Evolutionary conservation across 2,797 vertebrate genomes (phyloP).

Genomic region (Alcedo quadribrachys): DNA sequence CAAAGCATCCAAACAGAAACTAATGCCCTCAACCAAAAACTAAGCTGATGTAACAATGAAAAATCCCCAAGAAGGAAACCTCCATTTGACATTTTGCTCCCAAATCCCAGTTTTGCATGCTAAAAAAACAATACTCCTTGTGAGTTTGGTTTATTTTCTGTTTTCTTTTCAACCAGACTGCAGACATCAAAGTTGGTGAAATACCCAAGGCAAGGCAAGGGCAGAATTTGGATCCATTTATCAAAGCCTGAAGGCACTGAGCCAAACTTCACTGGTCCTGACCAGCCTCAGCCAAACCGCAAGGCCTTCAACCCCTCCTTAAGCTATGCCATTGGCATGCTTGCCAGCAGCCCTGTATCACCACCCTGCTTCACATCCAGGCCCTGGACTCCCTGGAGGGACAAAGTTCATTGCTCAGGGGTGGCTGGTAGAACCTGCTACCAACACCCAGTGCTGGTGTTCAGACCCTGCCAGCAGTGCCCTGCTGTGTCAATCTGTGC

Average conservation of each 20-base stretch:
- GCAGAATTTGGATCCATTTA: background rate
- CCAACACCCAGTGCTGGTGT: rapidly evolving
- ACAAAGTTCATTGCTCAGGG: background rate
- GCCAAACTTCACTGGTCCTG: background rate
- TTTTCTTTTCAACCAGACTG: background rate
- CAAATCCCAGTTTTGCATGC: background rate
- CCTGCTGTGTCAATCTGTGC: rapidly evolving
- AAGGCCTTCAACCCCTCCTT: background rate
- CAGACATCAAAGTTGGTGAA: background rate
- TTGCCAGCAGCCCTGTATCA: background rate
- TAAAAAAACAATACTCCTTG: background rate
- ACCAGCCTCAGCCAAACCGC: background rate
- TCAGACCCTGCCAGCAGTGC: background rate
- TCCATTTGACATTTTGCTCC: background rate
- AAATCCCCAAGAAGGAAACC: background rate
- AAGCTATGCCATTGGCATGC: background rate
- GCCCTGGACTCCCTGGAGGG: background rate
- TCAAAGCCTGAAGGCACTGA: background rate
- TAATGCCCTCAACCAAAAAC: background rate
- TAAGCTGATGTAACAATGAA: background rate
- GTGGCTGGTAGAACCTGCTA: background rate
- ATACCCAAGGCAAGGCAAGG: background rate
- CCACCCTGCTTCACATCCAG: background rate
- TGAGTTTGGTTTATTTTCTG: background rate
- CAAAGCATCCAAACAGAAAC: background rate